Evolutionary conservation across 1,140 invertebrate species (phyloP), one percentile per base, ranked within the genome.

Genomic region (Ylistrum balloti): DNA sequence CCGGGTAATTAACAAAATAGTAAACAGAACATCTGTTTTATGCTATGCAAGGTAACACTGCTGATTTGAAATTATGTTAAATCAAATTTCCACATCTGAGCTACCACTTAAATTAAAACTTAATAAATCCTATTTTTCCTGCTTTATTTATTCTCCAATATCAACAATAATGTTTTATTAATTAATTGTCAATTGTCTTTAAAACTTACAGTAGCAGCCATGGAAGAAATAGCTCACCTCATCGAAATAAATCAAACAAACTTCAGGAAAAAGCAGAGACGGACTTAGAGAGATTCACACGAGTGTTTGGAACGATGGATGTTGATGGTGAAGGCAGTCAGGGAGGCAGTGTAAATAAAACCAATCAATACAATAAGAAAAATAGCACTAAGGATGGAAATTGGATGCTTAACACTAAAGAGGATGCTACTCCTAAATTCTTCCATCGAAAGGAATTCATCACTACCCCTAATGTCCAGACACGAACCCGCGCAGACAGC

Each of bases 341-440:
- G 3, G n/a, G n/a, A n/a, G 56, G 56, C 56, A 74, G 28, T 28
- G 0, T 74, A 3, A 74, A 74, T 1, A 74, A 74, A n/a, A 74
- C 22, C n/a, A 74, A 28, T 74, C 56, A 74, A 74, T 28, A 74
- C 17, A 74, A 74, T 74, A 74, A 28, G 7, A n/a, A n/a, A 28
- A 74, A 74, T 28, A 74, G n/a, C n/a, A 74, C 56, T 28, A 74
- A 74, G 56, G 56, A 74, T 28, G 56, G 56, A 74, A 90, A 90
- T 22, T 90, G 89, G 89, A 41, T 90, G 11, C 86, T 90, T 11
- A 87, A 86, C 15, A 86, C 89, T 28, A 87, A 87, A 74, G 89
- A 86, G 7, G 35, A 90, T 33, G 38, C 89, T 11, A 85, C 89
- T 33, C 86, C 38, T 11, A 90, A 87, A 33, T 90, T 87, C 48